phyloP scores from a whole-genome alignment of 2,113 vertebrate genomes.

The Romanogobio albipinnatus region DNA sequence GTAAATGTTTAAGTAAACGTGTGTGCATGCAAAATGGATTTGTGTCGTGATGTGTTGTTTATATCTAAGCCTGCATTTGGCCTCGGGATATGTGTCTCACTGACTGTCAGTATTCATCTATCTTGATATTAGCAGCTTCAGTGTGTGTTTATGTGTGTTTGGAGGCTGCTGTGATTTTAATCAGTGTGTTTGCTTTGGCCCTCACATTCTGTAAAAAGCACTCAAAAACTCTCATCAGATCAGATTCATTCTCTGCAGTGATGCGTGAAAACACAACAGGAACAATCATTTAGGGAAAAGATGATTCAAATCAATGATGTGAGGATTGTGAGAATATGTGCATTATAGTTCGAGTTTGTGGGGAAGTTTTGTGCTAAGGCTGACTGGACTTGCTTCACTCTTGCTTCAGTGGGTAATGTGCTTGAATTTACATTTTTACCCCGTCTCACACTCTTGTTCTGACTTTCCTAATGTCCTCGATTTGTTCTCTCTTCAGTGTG shows the following conservation, averaged over 20 bases:
- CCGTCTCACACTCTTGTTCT: not conserved
- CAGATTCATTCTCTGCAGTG: not conserved
- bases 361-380: not conserved
- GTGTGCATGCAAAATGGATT: not conserved
- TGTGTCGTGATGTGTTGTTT: not conserved
- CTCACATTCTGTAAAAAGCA: not conserved
- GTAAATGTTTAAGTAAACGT: not conserved
- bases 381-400: not conserved
- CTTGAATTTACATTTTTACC: constrained; percentile 10
- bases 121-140: not conserved
- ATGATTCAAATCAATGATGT: not conserved
- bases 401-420: constrained; percentile 2
- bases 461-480: not conserved
- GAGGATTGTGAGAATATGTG: not conserved
- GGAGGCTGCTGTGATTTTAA: constrained; percentile 3
- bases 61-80: not conserved
- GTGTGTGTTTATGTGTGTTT: not conserved
- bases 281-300: not conserved
- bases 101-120: constrained; percentile 2
- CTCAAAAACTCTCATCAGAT: not conserved
- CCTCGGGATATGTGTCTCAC: not conserved
- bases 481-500: not conserved
- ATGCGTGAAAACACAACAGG: not conserved
- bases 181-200: not conserved
- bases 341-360: not conserved